phyloP scores from a whole-genome alignment of 2,113 vertebrate genomes.

The Ahaetulla prasina region DNA sequence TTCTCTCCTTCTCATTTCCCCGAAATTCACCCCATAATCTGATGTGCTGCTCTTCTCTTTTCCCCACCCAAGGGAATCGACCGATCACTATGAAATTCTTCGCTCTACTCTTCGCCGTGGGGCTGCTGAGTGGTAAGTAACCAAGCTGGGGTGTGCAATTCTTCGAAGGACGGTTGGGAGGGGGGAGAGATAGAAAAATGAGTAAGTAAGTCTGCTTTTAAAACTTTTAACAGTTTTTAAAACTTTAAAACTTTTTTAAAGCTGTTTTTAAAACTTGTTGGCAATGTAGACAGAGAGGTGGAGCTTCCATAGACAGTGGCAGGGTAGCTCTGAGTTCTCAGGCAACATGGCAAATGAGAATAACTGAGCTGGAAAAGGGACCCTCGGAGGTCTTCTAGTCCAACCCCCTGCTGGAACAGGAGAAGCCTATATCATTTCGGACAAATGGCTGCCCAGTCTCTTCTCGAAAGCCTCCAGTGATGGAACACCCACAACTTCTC shows the following conservation, averaged over 20 bases:
- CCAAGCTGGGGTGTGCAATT: not conserved
- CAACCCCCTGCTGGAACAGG: no score
- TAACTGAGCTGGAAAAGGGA: no score
- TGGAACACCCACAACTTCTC: no score
- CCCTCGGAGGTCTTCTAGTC: no score
- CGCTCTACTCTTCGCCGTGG: not conserved
- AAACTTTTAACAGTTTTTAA: no score
- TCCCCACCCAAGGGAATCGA: not conserved
- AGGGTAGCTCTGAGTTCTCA: not conserved
- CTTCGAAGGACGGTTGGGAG: accelerated
- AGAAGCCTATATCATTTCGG: no score
- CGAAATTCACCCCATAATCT: not conserved
- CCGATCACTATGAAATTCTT: slow-evolving; percentile 21
- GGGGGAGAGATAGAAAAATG: not conserved
- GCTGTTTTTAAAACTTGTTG: no score
- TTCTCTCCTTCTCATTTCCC: no score
- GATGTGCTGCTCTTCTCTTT: not conserved
- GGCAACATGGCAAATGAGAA: no score
- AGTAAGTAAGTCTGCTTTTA: not conserved
- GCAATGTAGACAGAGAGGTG: not conserved
- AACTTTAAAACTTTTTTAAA: no score
- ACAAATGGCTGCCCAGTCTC: no score
- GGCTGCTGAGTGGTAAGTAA: slow-evolving; percentile 34
- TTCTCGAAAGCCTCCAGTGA: no score
- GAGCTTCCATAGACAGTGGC: not conserved